Base-by-base conservation (phyloP, 2,797 vertebrate species). In the Tenualosa thibaudeaui region DNA sequence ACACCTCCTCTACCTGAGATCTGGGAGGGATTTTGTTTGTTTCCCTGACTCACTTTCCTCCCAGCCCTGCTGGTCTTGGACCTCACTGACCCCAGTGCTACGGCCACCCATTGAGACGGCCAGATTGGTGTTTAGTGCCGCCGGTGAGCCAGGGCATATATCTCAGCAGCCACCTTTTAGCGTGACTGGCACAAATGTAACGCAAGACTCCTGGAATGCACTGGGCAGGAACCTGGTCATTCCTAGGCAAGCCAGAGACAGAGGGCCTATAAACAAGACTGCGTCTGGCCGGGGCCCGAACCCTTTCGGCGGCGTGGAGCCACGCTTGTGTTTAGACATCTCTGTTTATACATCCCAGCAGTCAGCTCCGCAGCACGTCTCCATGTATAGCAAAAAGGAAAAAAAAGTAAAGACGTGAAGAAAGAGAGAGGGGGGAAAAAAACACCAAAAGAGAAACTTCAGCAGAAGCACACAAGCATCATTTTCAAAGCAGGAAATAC, bases 181-280 rank as follows among this genome's bases (percentile, higher is more conserved):
- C 83, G 83, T 86, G 86, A 82, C 85, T 82, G 12, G 24, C 88
- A 84, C 90, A 92, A 92, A 83, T 87, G 90, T 91, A 93, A 92
- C 89, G 89, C 87, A 90, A 87, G 85, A 81, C 84, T 91, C 91
- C 22, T 85, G 92, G 91, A 92, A 94, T 94, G 90, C 84, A 90
- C 83, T 83, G 84, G 40, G 71, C 15, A 37, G 68, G 37, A 71
- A 71, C 68, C 31, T 71, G 68, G 68, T 40, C 26, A 71, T 71
- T 71, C 68, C 68, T 17, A 56, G 13, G 68, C 37, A 13, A 71
- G 68, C 37, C 71, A 8, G 37, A 43, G 71, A 78, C 37, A 78
- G 71, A 78, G 71, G 68, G 6, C 37, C 68, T 40, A 17, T 78
- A 78, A 78, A 78, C 71, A 78, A 46, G 71, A 37, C 19, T 5